Evolutionary conservation across 2,888 invertebrate genomes (phyloP).

Genomic region (Adineta ricciae): DNA sequence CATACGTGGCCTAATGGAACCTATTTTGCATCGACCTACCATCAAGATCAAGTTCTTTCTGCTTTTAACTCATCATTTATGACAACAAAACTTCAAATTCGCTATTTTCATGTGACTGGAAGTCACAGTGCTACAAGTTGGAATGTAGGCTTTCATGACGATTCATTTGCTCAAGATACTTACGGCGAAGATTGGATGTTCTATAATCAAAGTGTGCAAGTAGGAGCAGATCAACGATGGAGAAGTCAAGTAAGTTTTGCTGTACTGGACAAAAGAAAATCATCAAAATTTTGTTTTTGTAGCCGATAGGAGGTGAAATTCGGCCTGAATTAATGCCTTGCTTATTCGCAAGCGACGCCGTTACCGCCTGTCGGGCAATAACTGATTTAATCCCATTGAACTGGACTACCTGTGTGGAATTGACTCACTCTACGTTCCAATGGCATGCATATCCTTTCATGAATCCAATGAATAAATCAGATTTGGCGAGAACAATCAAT

Average conservation of each 20-base stretch:
- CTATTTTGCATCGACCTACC: background rate
- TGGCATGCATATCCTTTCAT: background rate
- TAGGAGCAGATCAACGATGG: background rate
- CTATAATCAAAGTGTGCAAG: background rate
- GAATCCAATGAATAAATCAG: background rate
- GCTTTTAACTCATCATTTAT: background rate
- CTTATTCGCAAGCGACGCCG: background rate
- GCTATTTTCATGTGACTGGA: background rate
- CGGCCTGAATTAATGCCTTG: background rate
- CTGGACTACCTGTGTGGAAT: background rate
- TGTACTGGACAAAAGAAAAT: background rate
- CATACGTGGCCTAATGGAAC: background rate
- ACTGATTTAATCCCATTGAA: background rate
- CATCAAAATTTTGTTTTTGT: background rate
- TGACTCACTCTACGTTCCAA: background rate
- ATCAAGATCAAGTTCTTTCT: background rate
- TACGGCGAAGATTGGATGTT: background rate
- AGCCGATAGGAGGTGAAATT: background rate
- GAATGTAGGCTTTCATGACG: constrained; percentile 2
- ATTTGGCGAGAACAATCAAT: background rate
- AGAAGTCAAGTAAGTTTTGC: background rate
- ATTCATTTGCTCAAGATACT: background rate
- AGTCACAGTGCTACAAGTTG: background rate
- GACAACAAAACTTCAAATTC: background rate
- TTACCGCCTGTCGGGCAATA: background rate